Evolutionary conservation across 1,140 invertebrate species (phyloP), one percentile per base, ranked within the genome.

Genomic region (Leptinotarsa undecemlineata): DNA sequence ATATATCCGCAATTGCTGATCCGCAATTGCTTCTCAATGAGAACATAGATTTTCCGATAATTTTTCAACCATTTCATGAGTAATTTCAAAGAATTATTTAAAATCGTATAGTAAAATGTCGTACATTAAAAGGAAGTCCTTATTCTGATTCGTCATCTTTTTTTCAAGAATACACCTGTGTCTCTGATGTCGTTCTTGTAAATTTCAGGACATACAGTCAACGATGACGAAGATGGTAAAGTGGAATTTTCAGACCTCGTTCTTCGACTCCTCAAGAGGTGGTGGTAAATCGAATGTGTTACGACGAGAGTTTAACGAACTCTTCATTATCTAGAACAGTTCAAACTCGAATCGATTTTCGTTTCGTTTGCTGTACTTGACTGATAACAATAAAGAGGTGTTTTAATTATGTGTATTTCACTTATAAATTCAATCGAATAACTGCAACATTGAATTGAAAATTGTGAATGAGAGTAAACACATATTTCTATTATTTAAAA

Each of bases 341-440:
- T 62, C 68, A 75, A 69, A 78, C 74, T 77, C 74, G 68, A 77
- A 73, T 76, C 48, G 72, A 78, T 78, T 78, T 77, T 78, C 66
- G 74, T 78, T 76, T 78, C 76, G 74, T 78, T 78, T 63, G 72
- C 61, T 62, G n/a, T 21, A n/a, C 15, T 19, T 19, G 51, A 19
- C 14, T 57, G 51, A 57, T 57, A 57, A 57, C 51, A 57, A 57
- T 57, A 6, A n/a, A 17, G 51, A 57, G 17, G 4, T n/a, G 51
- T 8, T 57, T 19, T n/a, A 14, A 57, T 57, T 19, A 19, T 57
- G 6, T n/a, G 11, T 57, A 4, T 57, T 57, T n/a, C 51, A 57
- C 51, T 57, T 15, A 57, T 15, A 17, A 5, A 57, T 57, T 57
- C n/a, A n/a, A 17, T 57, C 6, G 6, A n/a, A 57, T 57, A n/a